These are phyloP conservation scores for Triplophysa rosa DNA, from an alignment of 2,113 vertebrate species.

Conservation along the genomic window DNA sequence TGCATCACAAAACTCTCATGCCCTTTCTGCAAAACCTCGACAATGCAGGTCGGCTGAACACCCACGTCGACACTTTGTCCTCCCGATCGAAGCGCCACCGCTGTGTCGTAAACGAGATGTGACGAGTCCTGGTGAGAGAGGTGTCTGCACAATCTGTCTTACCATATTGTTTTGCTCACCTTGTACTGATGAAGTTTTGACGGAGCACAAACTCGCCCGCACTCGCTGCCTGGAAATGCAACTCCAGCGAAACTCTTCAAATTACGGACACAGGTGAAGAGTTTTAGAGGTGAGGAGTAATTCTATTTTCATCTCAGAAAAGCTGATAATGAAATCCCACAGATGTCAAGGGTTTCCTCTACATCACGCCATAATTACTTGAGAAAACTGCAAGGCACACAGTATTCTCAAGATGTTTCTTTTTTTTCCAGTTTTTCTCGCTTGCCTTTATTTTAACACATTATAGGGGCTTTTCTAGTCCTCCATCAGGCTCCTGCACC, in stretches of 20 bases:
- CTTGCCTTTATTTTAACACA: slow-evolving; percentile 54
- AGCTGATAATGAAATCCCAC: slow-evolving; percentile 68
- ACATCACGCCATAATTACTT: slow-evolving; percentile 70
- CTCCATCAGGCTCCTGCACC: too few species aligned
- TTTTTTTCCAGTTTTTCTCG: slow-evolving; percentile 50
- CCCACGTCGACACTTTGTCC: slow-evolving; percentile 39
- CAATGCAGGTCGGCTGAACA: slow-evolving; percentile 10
- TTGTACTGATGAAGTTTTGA: slow-evolving; percentile 65
- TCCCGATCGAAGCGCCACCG: slow-evolving; percentile 59
- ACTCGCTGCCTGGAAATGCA: slow-evolving; percentile 54
- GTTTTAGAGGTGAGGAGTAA: slow-evolving; percentile 58
- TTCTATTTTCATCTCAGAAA: slow-evolving; percentile 57
- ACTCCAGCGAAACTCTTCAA: slow-evolving; percentile 51
- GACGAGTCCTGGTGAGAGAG: slow-evolving; percentile 68
- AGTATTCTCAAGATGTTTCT: slow-evolving; percentile 6
- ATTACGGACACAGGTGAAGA: slow-evolving; percentile 55
- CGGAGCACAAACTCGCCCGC: slow-evolving; percentile 54
- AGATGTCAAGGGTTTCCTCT: slow-evolving; percentile 59
- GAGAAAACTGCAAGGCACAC: slow-evolving; percentile 63
- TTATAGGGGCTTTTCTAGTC: too few species aligned
- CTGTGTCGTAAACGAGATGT: slow-evolving; percentile 73
- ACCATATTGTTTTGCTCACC: slow-evolving; percentile 64
- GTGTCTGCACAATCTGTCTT: slow-evolving; percentile 60
- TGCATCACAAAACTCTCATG: not conserved
- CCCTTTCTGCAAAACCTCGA: slow-evolving; percentile 2